These are phyloP conservation scores for Ispidina lecontei DNA, from an alignment of 2,797 vertebrate species.

Conservation along the genomic window DNA sequence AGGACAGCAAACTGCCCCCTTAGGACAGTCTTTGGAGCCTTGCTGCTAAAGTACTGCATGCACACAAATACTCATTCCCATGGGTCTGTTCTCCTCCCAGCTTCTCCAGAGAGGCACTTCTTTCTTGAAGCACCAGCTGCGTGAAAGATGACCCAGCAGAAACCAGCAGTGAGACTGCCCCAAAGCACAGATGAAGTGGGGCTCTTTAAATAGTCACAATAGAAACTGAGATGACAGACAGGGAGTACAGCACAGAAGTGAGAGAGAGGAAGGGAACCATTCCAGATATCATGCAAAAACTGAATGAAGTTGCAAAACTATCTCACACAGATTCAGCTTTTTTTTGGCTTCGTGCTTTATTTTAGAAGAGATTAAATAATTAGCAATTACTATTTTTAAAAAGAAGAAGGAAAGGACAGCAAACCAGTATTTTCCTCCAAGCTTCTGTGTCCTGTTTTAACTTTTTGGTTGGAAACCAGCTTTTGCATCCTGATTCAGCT, in stretches of 20 bases:
- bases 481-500: neutral
- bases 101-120: neutral
- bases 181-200: neutral
- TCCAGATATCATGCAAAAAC: neutral
- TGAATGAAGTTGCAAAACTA: neutral
- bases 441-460: neutral
- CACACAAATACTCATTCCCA: neutral
- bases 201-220: neutral
- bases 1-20: neutral
- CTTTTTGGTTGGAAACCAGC: neutral
- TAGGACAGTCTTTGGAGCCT: neutral
- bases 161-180: constrained; percentile 4
- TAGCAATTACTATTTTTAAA: neutral
- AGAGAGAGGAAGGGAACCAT: neutral
- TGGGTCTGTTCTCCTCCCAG: neutral
- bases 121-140: neutral
- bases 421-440: neutral
- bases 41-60: neutral
- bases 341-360: neutral
- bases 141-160: constrained; percentile 24
- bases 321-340: neutral
- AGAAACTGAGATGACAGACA: neutral
- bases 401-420: neutral
- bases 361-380: neutral
- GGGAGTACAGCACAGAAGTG: neutral